Conservation (phyloP, 2,888 invertebrate genomes). For the Agrypnus murinus region DNA sequence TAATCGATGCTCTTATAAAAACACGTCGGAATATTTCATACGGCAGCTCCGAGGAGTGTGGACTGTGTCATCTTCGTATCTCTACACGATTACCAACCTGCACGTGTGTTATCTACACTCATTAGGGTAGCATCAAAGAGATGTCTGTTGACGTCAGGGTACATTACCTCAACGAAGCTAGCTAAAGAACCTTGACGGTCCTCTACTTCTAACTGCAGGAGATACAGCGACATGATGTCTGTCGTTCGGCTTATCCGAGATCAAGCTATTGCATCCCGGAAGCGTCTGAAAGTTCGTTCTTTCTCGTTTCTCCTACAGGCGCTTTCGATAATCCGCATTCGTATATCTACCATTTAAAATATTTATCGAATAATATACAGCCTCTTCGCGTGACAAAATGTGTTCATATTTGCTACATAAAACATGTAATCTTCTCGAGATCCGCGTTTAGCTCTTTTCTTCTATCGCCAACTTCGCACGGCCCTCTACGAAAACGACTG, state of each 20-base stretch:
- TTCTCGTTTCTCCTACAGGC: conserved; percentile 6
- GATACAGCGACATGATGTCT: conserved; percentile 8
- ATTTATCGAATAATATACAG: conserved; percentile 41
- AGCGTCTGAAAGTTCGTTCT: neutral
- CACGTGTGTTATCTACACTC: conserved; percentile 36
- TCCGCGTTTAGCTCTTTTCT: conserved; percentile 31
- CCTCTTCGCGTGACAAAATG: conserved; percentile 45
- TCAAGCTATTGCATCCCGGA: conserved; percentile 22
- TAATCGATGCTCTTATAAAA: conserved; percentile 55
- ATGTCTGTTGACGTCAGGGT: conserved; percentile 38
- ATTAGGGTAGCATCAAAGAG: conserved; percentile 43
- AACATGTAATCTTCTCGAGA: conserved; percentile 50
- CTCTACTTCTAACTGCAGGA: conserved; percentile 14
- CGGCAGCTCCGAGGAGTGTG: conserved; percentile 33
- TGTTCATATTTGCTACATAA: conserved; percentile 49
- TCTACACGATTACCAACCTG: conserved; percentile 28
- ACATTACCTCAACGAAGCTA: conserved; percentile 41
- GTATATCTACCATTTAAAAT: conserved; percentile 36
- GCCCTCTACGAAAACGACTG: conserved; percentile 6
- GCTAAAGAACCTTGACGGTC: conserved; percentile 44
- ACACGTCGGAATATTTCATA: conserved; percentile 51
- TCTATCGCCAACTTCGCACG: conserved; percentile 32
- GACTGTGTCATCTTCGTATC: conserved; percentile 33
- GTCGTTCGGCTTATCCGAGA: conserved; percentile 4
- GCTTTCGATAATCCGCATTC: conserved; percentile 22